phyloP scores from a whole-genome alignment of 2,888 invertebrate genomes.

The Ceraclea dissimilis region DNA sequence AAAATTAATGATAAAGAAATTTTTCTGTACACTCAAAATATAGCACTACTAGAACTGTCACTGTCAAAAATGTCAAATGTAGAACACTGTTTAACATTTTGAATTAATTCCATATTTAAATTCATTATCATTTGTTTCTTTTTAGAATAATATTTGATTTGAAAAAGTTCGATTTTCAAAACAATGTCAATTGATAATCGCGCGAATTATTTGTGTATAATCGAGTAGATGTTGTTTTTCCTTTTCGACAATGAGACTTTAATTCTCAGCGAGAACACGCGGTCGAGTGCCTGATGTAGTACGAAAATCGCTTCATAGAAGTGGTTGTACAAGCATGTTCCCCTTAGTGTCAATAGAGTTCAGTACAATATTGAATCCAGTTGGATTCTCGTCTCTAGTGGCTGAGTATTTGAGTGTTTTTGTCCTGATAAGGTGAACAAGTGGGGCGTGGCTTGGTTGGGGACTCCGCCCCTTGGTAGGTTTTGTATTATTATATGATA shows the following conservation, averaged over 20 bases:
- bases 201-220: neutral
- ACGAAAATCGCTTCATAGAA: slow-evolving; percentile 4
- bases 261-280: slow-evolving; percentile 16
- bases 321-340: slow-evolving; percentile 11
- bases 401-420: slow-evolving; percentile 8
- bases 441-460: slow-evolving; percentile 5
- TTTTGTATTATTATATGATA: neutral
- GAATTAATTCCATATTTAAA: too few species aligned
- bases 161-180: too few species aligned
- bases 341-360: slow-evolving; percentile 15
- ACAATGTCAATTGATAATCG: too few species aligned
- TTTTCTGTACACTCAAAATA: too few species aligned
- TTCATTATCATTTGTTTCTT: too few species aligned
- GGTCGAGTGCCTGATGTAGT: slow-evolving; percentile 13
- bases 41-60: too few species aligned
- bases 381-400: slow-evolving; percentile 10
- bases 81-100: too few species aligned
- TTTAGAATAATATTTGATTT: too few species aligned
- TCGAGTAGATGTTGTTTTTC: neutral
- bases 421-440: slow-evolving; percentile 17
- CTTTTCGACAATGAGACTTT: slow-evolving; percentile 9
- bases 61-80: too few species aligned
- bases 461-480: slow-evolving; percentile 10
- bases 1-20: too few species aligned
- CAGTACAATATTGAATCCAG: slow-evolving; percentile 5